These are phyloP conservation scores for Crotalus horridus DNA, from an alignment of 2,113 vertebrate genomes.

Conservation along the genomic window DNA sequence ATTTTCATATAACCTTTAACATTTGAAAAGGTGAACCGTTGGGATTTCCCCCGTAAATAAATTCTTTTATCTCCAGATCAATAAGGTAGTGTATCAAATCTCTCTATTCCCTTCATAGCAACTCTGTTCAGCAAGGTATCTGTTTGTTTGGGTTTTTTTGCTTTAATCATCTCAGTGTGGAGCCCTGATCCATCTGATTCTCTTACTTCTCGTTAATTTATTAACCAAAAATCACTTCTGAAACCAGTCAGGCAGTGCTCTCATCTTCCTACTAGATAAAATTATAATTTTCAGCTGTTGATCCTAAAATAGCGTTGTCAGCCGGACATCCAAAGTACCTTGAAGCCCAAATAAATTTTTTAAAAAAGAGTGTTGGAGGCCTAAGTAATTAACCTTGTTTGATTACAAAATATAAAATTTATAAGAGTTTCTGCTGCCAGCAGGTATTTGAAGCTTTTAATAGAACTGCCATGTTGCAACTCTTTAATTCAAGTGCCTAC, in stretches of 20 bases:
- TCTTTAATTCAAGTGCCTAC: background rate
- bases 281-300: background rate
- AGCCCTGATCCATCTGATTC: background rate
- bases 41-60: background rate
- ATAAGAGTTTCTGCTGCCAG: slow-evolving; percentile 9
- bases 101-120: background rate
- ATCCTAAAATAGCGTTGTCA: background rate
- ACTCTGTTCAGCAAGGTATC: background rate
- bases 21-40: background rate
- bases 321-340: background rate
- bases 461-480: background rate
- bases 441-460: slow-evolving; percentile 15
- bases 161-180: background rate
- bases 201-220: background rate
- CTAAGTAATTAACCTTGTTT: slow-evolving; percentile 14
- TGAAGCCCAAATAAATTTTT: slow-evolving; percentile 14
- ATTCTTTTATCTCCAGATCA: background rate
- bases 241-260: background rate
- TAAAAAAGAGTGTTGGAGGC: background rate
- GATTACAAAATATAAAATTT: slow-evolving; percentile 22
- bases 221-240: background rate
- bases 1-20: background rate
- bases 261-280: background rate
- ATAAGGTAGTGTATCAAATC: background rate
- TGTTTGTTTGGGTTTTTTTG: background rate